These are phyloP conservation scores for Actias luna DNA, from an alignment of 2,888 invertebrate species.

Conservation along the genomic window DNA sequence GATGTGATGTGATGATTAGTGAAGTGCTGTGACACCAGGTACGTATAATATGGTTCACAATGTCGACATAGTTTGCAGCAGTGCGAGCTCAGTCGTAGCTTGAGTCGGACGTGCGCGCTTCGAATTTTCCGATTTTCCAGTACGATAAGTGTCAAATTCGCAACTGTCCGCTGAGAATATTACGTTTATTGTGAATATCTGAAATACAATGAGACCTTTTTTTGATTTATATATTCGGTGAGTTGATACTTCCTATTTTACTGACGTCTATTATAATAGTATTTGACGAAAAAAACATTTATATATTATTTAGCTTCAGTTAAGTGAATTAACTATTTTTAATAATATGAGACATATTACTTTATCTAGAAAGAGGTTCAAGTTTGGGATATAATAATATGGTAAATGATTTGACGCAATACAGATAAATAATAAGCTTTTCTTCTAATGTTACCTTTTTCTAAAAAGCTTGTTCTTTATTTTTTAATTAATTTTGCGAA, in stretches of 20 bases:
- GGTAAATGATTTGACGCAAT: too few species aligned
- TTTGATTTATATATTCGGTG: constrained; percentile 2
- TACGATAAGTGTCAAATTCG: constrained; percentile 23
- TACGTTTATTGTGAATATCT: not conserved
- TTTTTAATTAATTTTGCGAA: not conserved
- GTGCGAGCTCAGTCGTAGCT: constrained; percentile 25
- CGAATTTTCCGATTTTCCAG: constrained; percentile 26
- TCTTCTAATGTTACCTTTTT: too few species aligned
- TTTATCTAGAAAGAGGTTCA: too few species aligned
- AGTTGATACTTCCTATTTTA: not conserved
- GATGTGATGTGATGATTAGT: constrained; percentile 1
- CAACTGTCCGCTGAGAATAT: not conserved
- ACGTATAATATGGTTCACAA: not conserved
- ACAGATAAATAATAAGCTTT: too few species aligned
- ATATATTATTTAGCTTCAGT: too few species aligned
- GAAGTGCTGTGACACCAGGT: not conserved
- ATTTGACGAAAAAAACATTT: not conserved
- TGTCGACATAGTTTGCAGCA: constrained; percentile 21
- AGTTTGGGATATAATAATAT: too few species aligned
- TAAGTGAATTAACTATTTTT: not conserved
- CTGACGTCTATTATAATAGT: not conserved
- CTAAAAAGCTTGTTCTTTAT: not conserved
- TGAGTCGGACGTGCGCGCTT: constrained; percentile 24
- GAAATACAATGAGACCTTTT: constrained; percentile 9
- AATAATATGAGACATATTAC: not conserved